A percentile compares a stretch with the other conserved stretches of the same genome.
These are phyloP conservation scores for Sebastes ruberrimus DNA, from an alignment of 2,797 vertebrate species.

Conservation along the genomic window DNA sequence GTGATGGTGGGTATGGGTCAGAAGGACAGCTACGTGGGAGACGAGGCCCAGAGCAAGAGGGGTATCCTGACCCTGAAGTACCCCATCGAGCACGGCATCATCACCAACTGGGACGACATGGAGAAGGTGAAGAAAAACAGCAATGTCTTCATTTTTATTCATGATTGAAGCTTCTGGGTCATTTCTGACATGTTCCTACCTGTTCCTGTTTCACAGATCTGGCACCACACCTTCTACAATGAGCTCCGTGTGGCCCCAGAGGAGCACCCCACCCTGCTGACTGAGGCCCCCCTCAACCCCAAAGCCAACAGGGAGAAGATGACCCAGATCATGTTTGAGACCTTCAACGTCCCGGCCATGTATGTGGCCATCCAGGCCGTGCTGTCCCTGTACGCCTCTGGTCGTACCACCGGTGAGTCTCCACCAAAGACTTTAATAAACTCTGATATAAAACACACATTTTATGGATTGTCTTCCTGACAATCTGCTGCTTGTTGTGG, in stretches of 20 bases:
- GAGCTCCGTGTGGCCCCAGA: constrained; percentile 97
- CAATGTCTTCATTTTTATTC: not conserved
- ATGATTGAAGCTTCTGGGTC: not conserved
- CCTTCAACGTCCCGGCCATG: constrained; percentile 89
- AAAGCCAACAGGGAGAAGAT: constrained; percentile 99
- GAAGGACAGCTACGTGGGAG: constrained; percentile 98
- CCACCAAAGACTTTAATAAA: not conserved
- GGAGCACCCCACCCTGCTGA: constrained; percentile 97
- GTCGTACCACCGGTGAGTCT: constrained; percentile 86
- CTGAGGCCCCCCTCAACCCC: constrained; percentile 97
- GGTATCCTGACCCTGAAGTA: constrained; percentile 98
- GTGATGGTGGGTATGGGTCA: constrained; percentile 99
- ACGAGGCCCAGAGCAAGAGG: constrained; percentile 98
- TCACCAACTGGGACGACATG: constrained; percentile 99
- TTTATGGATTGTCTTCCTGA: not conserved
- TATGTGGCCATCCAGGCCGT: constrained; percentile 87
- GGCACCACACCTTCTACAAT: constrained; percentile 99
- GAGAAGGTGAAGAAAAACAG: constrained; percentile 86
- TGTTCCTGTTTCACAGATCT: constrained; percentile 84
- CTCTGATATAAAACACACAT: not conserved
- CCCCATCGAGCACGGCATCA: constrained; percentile 97
- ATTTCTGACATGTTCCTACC: not conserved
- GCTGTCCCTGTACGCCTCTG: constrained; percentile 87
- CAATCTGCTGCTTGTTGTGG: not conserved
- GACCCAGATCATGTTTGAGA: constrained; percentile 95